These are phyloP conservation scores for Bibio marci DNA, from an alignment of 2,888 invertebrate species.

Conservation along the genomic window DNA sequence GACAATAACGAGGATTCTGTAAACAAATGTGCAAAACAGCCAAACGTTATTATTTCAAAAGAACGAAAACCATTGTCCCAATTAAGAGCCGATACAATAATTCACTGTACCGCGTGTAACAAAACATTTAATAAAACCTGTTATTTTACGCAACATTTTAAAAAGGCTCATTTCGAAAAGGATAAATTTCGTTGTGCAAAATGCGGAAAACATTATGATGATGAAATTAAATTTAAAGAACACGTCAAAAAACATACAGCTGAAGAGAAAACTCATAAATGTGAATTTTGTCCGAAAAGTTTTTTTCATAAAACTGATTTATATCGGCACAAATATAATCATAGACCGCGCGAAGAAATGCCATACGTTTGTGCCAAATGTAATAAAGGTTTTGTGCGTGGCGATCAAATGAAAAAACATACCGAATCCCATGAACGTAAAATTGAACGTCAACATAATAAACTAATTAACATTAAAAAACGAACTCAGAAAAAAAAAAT, in stretches of 20 bases:
- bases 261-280: slow-evolving; percentile 67
- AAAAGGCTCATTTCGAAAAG: slow-evolving; percentile 59
- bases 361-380: slow-evolving; percentile 68
- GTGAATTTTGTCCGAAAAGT: slow-evolving; percentile 67
- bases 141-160: slow-evolving; percentile 80
- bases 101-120: slow-evolving; percentile 67
- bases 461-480: too few relatives aligned
- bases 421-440: slow-evolving; percentile 46
- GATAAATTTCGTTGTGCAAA: slow-evolving; percentile 57
- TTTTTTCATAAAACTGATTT: slow-evolving; percentile 85
- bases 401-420: slow-evolving; percentile 84
- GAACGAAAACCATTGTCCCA: too few relatives aligned
- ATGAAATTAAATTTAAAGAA: slow-evolving; percentile 49
- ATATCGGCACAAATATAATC: slow-evolving; percentile 70
- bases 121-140: slow-evolving; percentile 74
- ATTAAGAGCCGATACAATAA: slow-evolving; percentile 10
- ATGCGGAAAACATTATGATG: slow-evolving; percentile 71
- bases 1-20: too few relatives aligned
- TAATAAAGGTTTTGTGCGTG: slow-evolving; percentile 74
- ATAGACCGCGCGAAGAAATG: slow-evolving; percentile 53
- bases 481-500: too few relatives aligned
- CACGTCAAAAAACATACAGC: slow-evolving; percentile 64
- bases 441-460: too few relatives aligned
- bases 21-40: too few relatives aligned
- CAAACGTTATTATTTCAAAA: too few relatives aligned